Conservation (phyloP, 2,888 invertebrate species). For the Agelastica alni region DNA sequence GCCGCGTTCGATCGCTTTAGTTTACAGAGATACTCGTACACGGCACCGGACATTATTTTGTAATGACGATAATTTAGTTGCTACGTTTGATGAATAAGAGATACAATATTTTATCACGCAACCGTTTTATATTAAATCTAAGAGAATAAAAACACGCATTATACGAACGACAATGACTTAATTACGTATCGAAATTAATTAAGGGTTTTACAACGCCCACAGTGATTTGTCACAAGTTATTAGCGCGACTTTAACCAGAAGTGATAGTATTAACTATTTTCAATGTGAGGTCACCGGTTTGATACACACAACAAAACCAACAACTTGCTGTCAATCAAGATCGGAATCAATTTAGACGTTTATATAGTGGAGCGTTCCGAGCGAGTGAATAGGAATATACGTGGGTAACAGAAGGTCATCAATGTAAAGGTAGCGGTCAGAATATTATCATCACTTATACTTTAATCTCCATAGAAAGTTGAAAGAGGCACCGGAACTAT, state of each 20-base stretch:
- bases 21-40: background rate
- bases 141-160: no score
- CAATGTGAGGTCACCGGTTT: background rate
- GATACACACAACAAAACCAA: background rate
- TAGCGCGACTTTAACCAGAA: background rate
- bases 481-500: no score
- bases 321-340: background rate
- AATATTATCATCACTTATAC: no score
- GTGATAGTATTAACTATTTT: conserved; percentile 2
- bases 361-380: conserved; percentile 3
- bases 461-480: no score
- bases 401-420: no score
- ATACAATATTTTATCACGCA: background rate
- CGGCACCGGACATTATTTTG: no score
- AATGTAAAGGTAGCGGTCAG: no score
- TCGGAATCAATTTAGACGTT: background rate
- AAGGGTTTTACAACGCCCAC: conserved; percentile 4
- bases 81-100: no score
- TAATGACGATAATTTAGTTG: no score
- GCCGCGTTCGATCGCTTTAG: background rate
- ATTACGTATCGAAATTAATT: background rate
- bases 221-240: background rate
- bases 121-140: background rate
- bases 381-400: no score
- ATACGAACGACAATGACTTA: no score